Percentiles rank a stretch among this genome's conserved stretches.
Conservation (phyloP, 2,888 invertebrate genomes). For the Lymantria dispar region DNA sequence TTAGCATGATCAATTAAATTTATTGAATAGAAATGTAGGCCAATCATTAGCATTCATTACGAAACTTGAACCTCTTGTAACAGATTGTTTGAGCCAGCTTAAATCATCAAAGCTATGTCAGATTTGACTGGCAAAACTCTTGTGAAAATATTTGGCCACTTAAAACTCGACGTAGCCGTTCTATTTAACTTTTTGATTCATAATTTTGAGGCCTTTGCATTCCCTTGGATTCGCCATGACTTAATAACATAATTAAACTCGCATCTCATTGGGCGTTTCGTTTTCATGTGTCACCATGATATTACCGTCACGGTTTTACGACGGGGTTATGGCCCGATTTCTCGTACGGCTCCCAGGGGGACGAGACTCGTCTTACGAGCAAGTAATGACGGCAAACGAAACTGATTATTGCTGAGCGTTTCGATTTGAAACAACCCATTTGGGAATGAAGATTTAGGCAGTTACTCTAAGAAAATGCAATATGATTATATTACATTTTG, state of each 20-base stretch:
- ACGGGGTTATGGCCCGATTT: constrained; percentile 7
- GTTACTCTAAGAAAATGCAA: constrained; percentile 5
- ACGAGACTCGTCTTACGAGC: constrained; percentile 20
- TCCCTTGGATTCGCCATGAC: too few relatives aligned
- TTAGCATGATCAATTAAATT: constrained; percentile 12
- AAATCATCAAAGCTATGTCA: constrained; percentile 5
- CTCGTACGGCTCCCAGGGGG: constrained; percentile 13
- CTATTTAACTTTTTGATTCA: not conserved
- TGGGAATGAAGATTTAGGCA: constrained; percentile 9
- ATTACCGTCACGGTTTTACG: constrained; percentile 33
- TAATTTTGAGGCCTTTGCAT: too few relatives aligned
- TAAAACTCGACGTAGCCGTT: not conserved
- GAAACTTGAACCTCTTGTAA: constrained; percentile 6
- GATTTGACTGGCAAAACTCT: constrained; percentile 12
- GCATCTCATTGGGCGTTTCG: constrained; percentile 37
- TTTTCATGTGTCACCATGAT: constrained; percentile 22
- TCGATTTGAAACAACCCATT: constrained; percentile 12
- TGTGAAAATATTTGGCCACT: constrained; percentile 17
- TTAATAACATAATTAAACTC: constrained; percentile 30
- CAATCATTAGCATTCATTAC: constrained; percentile 16
- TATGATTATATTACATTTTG: too few relatives aligned
- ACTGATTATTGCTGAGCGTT: constrained; percentile 21
- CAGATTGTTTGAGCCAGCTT: not conserved
- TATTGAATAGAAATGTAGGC: constrained; percentile 13
- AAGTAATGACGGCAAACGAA: constrained; percentile 21